Evolutionary conservation across 1,140 invertebrate genomes (phyloP), one percentile per base, ranked within the genome.

Genomic region (Armadillidium nasatum): DNA sequence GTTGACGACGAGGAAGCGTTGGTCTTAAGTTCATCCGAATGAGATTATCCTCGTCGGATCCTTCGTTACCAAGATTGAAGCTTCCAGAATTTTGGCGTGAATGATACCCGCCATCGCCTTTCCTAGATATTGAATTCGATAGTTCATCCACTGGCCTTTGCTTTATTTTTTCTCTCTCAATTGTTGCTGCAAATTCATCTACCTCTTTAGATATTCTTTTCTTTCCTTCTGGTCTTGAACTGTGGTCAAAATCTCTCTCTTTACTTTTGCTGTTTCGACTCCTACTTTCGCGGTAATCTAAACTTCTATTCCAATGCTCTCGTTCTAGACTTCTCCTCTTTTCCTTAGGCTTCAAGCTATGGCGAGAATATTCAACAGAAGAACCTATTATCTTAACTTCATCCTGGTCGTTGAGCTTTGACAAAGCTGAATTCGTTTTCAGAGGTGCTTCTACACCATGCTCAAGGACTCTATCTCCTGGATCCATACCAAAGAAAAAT

Each of bases 1-100:
- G 85, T 81, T 90, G 89, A 80, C 92, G 91, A 80, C 91, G 90
- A 0, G 92, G 93, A 74, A 93, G 82, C 0, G 91, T 92, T 3
- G 92, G 92, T 0, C 92, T 86, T 74, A 93, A 83, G 54, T 91
- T 88, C 67, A 94, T 84, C 23, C 89, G 88, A 71, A 93, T 91
- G 33, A 89, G 83, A 66, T 82, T 78, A 45, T 86, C 84, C 23
- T 83, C 79, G 60, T 80, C 79, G 46, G 78, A 76, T 54, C 79
- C 72, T 60, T 80, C 75, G 69, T 73, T n/a, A n/a, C n/a, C n/a
- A n/a, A n/a, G n/a, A n/a, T n/a, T n/a, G 22, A 81, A 75, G 67
- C 80, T 81, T 6, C 77, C 80, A 0, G 80, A 81, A 71, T 81
- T 81, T 60, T 81, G 79, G 10, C 77, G 73, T 23, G 80, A 81